Evolutionary conservation across 2,797 vertebrate genomes (phyloP).

Genomic region (Eulemur albifrons): DNA sequence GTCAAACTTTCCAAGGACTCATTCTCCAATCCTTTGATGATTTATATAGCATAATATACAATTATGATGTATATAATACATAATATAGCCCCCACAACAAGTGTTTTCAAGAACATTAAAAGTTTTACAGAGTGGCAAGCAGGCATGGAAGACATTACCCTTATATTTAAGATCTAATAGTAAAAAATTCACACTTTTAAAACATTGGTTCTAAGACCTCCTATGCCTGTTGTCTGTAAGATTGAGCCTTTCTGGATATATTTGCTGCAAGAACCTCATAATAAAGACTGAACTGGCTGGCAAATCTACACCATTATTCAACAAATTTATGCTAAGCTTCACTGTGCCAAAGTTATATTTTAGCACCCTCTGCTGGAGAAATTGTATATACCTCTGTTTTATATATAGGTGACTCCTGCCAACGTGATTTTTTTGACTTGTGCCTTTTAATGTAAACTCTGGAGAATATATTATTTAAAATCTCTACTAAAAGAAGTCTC

Average conservation of each 20-base stretch:
- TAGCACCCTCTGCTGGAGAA: conserved; percentile 60
- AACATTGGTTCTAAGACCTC: background rate
- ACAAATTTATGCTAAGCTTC: background rate
- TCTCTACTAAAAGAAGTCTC: background rate
- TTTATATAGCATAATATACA: background rate
- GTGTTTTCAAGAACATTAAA: background rate
- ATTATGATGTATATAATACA: background rate
- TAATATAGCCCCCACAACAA: background rate
- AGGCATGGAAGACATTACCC: background rate
- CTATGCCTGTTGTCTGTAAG: background rate
- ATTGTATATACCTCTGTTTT: background rate
- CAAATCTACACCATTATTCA: background rate
- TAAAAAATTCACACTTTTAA: background rate
- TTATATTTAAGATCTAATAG: conserved; percentile 3
- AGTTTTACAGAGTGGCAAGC: background rate
- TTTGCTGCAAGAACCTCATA: background rate
- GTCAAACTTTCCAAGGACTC: background rate
- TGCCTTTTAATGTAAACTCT: background rate
- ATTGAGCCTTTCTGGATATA: background rate
- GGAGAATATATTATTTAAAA: background rate
- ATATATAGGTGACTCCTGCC: background rate
- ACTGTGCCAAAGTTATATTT: background rate
- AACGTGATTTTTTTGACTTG: background rate
- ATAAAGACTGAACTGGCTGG: background rate
- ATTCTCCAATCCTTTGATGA: background rate